Evolutionary conservation across 1,140 invertebrate genomes (phyloP).

Genomic region (Doryteuthis pealeii): DNA sequence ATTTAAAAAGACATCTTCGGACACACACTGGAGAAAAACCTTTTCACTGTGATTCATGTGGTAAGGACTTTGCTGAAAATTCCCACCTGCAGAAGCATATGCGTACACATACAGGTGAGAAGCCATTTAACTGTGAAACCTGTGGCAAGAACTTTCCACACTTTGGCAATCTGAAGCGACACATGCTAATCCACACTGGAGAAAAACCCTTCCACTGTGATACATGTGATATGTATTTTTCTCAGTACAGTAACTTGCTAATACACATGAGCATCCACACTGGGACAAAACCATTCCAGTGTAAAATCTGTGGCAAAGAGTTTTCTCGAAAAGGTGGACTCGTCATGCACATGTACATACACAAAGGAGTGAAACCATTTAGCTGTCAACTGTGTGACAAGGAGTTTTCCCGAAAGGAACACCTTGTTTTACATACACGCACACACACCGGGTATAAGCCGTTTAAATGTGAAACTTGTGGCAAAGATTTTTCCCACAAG

Average conservation of each 20-base stretch:
- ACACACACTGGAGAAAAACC: slow-evolving; percentile 13
- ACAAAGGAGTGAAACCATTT: slow-evolving; percentile 26
- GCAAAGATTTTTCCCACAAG: slow-evolving; percentile 56
- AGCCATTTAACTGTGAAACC: slow-evolving; percentile 1
- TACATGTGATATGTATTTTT: slow-evolving; percentile 19
- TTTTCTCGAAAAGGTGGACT: slow-evolving; percentile 18
- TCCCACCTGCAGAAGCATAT: slow-evolving; percentile 13
- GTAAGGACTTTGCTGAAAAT: background rate
- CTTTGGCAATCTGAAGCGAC: background rate
- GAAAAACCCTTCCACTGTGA: slow-evolving; percentile 20
- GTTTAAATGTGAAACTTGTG: background rate
- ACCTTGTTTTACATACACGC: too few relatives aligned
- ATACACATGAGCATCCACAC: slow-evolving; percentile 19
- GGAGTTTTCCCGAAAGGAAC: too few relatives aligned
- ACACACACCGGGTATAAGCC: background rate
- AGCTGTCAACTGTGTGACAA: too few relatives aligned
- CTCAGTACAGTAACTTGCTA: slow-evolving; percentile 8
- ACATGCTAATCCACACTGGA: slow-evolving; percentile 5
- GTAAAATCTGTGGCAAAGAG: slow-evolving; percentile 21
- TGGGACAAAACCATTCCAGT: slow-evolving; percentile 22
- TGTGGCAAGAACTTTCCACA: slow-evolving; percentile 13
- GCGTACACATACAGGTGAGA: slow-evolving; percentile 7
- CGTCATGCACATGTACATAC: slow-evolving; percentile 19
- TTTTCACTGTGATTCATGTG: slow-evolving; percentile 14
- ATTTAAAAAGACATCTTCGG: slow-evolving; percentile 12